phyloP scores from a whole-genome alignment of 2,113 vertebrate genomes.

The Lota lota region DNA sequence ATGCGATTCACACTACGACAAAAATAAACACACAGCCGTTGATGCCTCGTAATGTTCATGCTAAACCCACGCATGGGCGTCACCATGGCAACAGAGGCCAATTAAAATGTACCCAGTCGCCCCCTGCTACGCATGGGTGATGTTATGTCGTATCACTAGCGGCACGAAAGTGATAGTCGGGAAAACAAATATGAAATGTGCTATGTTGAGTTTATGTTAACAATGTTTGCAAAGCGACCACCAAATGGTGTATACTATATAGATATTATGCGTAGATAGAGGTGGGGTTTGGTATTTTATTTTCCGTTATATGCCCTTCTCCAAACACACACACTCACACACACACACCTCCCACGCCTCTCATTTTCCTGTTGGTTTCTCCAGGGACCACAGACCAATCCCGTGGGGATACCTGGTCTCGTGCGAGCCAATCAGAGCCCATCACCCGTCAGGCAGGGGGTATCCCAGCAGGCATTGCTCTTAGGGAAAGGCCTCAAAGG shows the following conservation, averaged over 20 bases:
- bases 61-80: no score
- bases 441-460: constrained; percentile 51
- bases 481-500: constrained; percentile 69
- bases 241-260: no score
- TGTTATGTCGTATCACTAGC: no score
- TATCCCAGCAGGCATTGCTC: constrained; percentile 71
- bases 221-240: no score
- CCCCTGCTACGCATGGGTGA: no score
- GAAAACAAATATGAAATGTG: no score
- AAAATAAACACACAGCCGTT: neutral
- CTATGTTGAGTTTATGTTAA: no score
- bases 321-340: neutral
- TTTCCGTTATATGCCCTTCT: neutral
- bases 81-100: no score
- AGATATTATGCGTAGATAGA: no score
- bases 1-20: neutral
- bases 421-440: constrained; percentile 60
- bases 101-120: no score
- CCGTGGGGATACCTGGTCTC: constrained; percentile 51
- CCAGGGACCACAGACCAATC: constrained; percentile 55
- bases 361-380: constrained; percentile 24
- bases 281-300: neutral
- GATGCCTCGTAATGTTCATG: no score
- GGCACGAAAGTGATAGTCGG: no score
- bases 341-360: neutral